Evolutionary conservation across 2,888 invertebrate species (phyloP), one percentile per base, ranked within the genome.

Genomic region (Lacanobia oleracea): DNA sequence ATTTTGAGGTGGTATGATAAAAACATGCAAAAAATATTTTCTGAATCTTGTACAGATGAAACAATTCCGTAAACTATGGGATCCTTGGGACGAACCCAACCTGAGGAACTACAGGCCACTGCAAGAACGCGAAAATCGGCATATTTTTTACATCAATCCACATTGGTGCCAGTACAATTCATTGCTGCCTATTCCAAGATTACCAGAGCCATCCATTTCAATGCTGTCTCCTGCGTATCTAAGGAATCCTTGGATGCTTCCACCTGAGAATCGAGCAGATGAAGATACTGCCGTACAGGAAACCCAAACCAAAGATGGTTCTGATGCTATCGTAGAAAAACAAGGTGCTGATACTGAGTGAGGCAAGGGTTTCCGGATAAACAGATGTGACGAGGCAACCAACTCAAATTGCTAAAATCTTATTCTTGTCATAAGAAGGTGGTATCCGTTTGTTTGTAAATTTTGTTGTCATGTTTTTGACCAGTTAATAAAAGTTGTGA

Each of bases 111-210:
- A 90, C 79, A 94, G 97, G 73, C 90, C 94, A 0, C 88, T 96
- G 3, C 96, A 97, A 87, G 93, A 94, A 2, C 84, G 91, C 6
- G 84, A 88, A 33, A 89, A 92, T 10, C 91, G 97, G 51, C 92
- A 92, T 23, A 80, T 97, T 0, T 96, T 96, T 80, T 96, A 97
- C 70, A 96, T 97, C 50, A 95, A 92, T 71, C 96, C 97, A 1
- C 96, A 96, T 68, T 94, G 94, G 91, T 90, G 87, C 66, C 93
- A 93, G 72, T 96, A 96, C 82, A 95, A 96, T 74, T 96, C 96
- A 1, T 85, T 96, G 53, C 83, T 96, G 37, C 96, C 96, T 0
- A 92, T 93, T 82, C 93, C 94, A 3, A 91, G 93, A 64, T 0
- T 93, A 14, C 93, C 92, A 37, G 94, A 94, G 73, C 77, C 88